Conservation (phyloP, 2,113 vertebrate species). For the Fregetta grallaria region DNA sequence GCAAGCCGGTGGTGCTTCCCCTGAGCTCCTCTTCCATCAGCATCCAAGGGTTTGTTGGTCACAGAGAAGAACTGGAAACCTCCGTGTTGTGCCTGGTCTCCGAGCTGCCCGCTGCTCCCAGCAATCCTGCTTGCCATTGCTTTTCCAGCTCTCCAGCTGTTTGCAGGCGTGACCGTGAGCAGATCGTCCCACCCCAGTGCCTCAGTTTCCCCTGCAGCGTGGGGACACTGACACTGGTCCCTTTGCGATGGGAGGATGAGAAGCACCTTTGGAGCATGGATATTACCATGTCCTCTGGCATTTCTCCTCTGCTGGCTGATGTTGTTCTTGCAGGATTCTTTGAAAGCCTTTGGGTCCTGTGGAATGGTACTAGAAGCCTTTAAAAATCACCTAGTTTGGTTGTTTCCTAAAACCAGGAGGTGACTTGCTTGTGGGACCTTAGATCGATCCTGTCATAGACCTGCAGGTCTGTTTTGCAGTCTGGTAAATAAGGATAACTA, state of each 20-base stretch:
- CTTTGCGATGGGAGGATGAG: background rate
- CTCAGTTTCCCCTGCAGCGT: background rate
- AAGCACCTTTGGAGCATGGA: background rate
- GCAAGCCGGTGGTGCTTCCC: background rate
- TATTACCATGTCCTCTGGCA: background rate
- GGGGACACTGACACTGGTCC: background rate
- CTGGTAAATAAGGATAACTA: background rate
- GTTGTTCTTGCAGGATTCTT: background rate
- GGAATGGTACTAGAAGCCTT: background rate
- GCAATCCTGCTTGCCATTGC: background rate
- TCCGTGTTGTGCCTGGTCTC: background rate
- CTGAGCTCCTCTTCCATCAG: background rate
- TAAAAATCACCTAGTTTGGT: background rate
- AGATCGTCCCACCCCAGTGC: background rate
- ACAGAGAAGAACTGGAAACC: background rate
- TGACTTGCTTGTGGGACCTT: background rate
- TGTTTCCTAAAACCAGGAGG: background rate
- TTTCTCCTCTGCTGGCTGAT: background rate
- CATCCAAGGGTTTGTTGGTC: background rate
- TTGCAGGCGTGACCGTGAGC: fast-evolving
- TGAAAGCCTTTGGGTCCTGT: background rate
- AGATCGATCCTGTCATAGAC: fast-evolving
- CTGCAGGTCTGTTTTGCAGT: background rate
- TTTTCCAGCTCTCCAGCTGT: background rate
- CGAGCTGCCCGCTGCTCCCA: background rate